phyloP scores from a whole-genome alignment of 2,113 vertebrate species.

The Eolophus roseicapilla region DNA sequence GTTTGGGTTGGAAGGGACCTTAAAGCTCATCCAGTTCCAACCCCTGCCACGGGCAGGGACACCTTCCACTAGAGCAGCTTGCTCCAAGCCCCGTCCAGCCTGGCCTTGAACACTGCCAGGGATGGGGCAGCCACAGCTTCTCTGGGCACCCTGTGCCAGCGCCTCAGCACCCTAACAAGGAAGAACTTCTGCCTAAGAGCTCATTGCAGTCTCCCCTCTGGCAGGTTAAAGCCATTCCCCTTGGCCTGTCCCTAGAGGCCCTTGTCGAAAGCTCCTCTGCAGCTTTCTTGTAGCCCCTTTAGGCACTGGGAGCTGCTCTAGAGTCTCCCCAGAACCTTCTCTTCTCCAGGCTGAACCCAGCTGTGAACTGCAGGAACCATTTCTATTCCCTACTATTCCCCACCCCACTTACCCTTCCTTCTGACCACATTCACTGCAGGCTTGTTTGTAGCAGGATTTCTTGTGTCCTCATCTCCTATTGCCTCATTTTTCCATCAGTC shows the following conservation, averaged over 20 bases:
- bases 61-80: not conserved
- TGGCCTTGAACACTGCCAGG: not conserved
- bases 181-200: too few relatives aligned
- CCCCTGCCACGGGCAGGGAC: not conserved
- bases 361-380: fast-evolving
- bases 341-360: not conserved
- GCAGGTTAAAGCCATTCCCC: not conserved
- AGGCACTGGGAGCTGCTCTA: not conserved
- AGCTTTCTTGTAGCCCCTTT: not conserved
- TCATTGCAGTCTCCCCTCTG: not conserved
- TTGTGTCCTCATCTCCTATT: not conserved
- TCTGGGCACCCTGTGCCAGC: too few relatives aligned
- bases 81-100: not conserved
- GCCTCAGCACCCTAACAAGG: too few relatives aligned
- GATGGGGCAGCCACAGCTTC: too few relatives aligned
- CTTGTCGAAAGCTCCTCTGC: not conserved
- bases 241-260: not conserved
- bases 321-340: not conserved
- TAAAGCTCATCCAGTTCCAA: not conserved
- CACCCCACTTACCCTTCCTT: not conserved
- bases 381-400: not conserved
- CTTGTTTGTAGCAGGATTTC: not conserved
- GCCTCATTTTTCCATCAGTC: not conserved
- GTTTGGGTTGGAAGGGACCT: not conserved
- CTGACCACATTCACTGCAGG: not conserved